A percentile compares a stretch with the other conserved stretches of the same genome.
phyloP scores from a whole-genome alignment of 2,113 vertebrate genomes.

The Phylloscopus whistleri region DNA sequence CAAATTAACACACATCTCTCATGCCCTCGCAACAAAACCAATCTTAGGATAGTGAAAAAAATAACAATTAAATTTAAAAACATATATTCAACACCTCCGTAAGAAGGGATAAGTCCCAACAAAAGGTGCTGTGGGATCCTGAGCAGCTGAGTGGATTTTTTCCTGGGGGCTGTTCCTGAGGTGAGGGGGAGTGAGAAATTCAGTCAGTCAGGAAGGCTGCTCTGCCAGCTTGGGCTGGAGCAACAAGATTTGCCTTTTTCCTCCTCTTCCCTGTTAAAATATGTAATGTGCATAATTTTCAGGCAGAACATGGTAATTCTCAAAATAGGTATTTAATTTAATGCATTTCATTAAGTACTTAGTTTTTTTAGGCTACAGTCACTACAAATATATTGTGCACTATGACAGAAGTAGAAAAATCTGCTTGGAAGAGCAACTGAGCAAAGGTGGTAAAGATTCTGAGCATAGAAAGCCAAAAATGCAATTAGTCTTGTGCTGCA shows the following conservation, averaged over 20 bases:
- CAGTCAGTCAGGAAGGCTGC: background rate
- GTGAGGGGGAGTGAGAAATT: background rate
- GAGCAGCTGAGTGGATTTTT: background rate
- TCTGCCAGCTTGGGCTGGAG: background rate
- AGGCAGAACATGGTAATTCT: background rate
- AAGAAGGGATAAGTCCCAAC: background rate
- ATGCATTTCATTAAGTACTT: conserved; percentile 19
- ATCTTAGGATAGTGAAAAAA: background rate
- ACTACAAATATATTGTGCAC: background rate
- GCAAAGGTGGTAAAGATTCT: background rate
- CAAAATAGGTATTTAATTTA: background rate
- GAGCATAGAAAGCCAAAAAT: background rate
- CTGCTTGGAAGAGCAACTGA: background rate
- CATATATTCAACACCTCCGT: background rate
- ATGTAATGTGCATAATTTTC: background rate
- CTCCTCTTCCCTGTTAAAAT: background rate
- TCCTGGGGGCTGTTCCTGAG: background rate
- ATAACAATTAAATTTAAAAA: background rate
- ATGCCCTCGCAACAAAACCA: background rate
- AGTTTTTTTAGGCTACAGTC: background rate
- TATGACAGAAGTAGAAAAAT: background rate
- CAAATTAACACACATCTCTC: conserved; percentile 1
- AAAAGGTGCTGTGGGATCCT: background rate
- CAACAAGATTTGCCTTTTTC: background rate
- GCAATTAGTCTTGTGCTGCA: background rate